Base-by-base conservation (phyloP, 2,113 vertebrate species). In the Pelobates fuscus region DNA sequence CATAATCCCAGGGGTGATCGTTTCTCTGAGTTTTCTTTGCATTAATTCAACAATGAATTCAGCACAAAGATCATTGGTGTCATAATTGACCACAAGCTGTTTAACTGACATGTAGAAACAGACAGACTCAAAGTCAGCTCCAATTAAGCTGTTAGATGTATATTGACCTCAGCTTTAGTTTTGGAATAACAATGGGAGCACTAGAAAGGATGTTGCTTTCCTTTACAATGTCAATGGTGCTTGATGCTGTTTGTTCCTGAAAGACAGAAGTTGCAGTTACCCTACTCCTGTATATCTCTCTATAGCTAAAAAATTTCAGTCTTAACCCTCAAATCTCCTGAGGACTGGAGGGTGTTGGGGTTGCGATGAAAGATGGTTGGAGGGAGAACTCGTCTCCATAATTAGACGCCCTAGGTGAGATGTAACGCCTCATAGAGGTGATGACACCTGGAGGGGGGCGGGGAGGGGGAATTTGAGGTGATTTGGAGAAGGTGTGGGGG, bases 401-500 rank as follows among this genome's bases (percentile, higher is more conserved):
- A 77, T 77, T 67, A 77, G 73, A 77, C 73, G 73, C 73, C 73
- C 73, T 68, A 68, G 73, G 73, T 77, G 73, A 77, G 73, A 77
- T 77, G 21, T 77, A 68, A 77, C 73, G 65, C 73, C 65, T 77
- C 65, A 68, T 43, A 77, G 65, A 77, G 73, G 73, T 77, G 73
- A 68, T 77, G 73, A 77, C 64, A 77, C 73, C 73, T 77, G 65
- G 73, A 68, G 73, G 65, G 72, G 41, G 44, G 72, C 44, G 41
- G 72, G 65, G 72, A 75, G 37, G 72, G 73, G 73, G 63, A 58
- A 55, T 77, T 68, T 77, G 55, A 77, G 73, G 73, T 77, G 73
- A 68, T 77, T 68, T 77, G 41, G 65, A 68, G 65, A 75, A 75
- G 72, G 72, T 75, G 72, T 75, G 63, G 15, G 55, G 73, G 64